Base-by-base conservation (phyloP, 2,113 vertebrate genomes). In the Phalacrocorax pelagicus region DNA sequence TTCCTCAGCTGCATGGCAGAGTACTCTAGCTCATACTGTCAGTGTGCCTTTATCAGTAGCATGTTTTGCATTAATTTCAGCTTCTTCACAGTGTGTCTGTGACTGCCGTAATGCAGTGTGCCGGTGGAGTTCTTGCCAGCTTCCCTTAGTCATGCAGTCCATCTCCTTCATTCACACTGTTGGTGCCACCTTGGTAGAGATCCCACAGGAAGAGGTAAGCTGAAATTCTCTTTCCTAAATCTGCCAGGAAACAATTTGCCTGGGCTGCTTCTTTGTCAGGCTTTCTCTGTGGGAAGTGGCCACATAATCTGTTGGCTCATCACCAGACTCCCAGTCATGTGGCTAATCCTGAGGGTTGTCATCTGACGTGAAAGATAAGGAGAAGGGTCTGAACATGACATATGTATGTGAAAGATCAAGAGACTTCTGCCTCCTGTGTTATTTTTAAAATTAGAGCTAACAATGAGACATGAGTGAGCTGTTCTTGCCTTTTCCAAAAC, bases 401-500 rank as follows among this genome's bases (percentile, higher is more conserved):
- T 22, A 7, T 22, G 22, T 57, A 40, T 86, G 74, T 83, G 86
- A 86, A 88, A 72, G 66, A 86, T 61, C 66, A 77, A 77, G 89
- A 90, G 44, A 61, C 80, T 80, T 66, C 13, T 88, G 84, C 55
- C 32, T 61, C 77, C 36, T 58, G 17, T 57, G 49, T 69, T 94
- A 81, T 83, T 90, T 94, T 96, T 93, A 69, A 92, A 92, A 38
- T 38, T 15, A 12, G 21, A 88, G 36, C 75, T 82, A 55, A 79
- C 58, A 63, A 5, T 62, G 32, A 62, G 61, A 59, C 4, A 1
- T 4, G 42, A 85, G 29, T 0, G 27, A 88, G 74, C 44, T 72
- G 32, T 34, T 88, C 66, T 79, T 52, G 10, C 17, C 24, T 72
- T 62, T 55, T 78, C 49, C 58, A 77, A 88, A 81, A 44, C 21